Percentiles rank a stretch among this genome's conserved stretches.
These are phyloP conservation scores for Fregetta grallaria DNA, from an alignment of 2,113 vertebrate genomes.

Conservation along the genomic window DNA sequence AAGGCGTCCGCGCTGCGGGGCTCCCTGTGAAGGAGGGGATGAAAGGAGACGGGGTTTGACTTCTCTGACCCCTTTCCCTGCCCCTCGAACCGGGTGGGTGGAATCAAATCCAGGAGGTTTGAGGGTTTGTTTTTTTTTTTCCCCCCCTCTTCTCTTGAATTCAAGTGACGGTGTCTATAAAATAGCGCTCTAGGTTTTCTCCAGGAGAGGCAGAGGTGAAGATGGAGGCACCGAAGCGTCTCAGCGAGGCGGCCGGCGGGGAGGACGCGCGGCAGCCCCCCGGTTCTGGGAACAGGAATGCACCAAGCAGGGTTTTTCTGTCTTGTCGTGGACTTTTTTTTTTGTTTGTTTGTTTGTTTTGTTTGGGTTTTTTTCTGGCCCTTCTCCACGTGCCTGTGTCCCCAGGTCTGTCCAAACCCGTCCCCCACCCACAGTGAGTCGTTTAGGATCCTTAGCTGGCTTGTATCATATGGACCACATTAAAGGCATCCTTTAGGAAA, in stretches of 20 bases:
- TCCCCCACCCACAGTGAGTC: neutral
- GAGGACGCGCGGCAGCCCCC: neutral
- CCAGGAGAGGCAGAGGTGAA: neutral
- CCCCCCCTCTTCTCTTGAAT: neutral
- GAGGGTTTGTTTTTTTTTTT: too few relatives aligned
- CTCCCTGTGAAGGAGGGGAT: neutral
- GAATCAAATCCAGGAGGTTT: neutral
- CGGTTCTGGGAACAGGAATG: neutral
- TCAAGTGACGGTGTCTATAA: neutral
- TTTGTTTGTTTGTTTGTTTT: too few relatives aligned
- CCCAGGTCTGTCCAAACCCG: neutral
- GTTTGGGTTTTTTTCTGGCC: neutral
- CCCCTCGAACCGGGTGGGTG: neutral
- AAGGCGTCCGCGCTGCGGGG: fast-evolving
- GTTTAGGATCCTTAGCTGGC: neutral
- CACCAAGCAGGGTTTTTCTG: neutral
- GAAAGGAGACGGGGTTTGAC: neutral
- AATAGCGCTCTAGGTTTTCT: neutral
- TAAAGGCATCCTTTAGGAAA: neutral
- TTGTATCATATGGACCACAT: neutral
- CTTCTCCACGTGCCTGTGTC: neutral
- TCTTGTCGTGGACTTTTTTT: neutral
- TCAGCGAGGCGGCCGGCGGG: neutral
- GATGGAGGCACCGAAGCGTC: fast-evolving
- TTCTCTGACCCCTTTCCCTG: neutral